Evolutionary conservation across 2,113 vertebrate genomes (phyloP).

Genomic region (Riparia riparia): DNA sequence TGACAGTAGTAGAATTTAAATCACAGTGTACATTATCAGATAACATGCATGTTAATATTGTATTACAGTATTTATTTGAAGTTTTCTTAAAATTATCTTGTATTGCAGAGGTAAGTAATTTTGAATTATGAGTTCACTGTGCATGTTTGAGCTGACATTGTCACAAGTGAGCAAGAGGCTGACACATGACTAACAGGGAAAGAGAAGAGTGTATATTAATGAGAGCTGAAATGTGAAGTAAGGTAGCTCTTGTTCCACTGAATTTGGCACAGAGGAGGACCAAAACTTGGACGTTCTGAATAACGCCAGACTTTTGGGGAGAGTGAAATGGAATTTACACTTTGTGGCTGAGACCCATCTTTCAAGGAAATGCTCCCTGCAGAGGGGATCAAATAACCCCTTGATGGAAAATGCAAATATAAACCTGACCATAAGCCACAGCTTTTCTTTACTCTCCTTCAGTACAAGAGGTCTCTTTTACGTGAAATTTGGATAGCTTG

Average conservation of each 20-base stretch:
- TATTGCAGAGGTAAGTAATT: slow-evolving; percentile 2
- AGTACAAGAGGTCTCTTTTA: not conserved
- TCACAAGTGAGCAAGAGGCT: not conserved
- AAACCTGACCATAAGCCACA: not conserved
- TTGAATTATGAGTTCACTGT: not conserved
- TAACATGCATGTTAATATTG: not conserved
- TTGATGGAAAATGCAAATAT: slow-evolving; percentile 51
- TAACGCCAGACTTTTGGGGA: slow-evolving; percentile 7
- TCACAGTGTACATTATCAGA: not conserved
- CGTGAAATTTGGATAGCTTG: not conserved
- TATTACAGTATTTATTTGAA: not conserved
- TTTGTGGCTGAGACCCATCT: slow-evolving; percentile 11
- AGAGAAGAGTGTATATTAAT: not conserved
- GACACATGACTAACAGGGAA: not conserved
- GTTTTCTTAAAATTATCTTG: slow-evolving; percentile 6
- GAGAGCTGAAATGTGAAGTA: not conserved
- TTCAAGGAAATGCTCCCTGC: slow-evolving; percentile 31
- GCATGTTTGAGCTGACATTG: not conserved
- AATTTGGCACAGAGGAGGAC: not conserved
- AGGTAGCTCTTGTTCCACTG: not conserved
- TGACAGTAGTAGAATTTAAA: slow-evolving; percentile 27
- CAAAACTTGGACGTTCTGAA: not conserved
- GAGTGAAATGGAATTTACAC: slow-evolving; percentile 15
- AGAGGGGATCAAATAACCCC: slow-evolving; percentile 42
- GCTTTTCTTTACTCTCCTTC: slow-evolving; percentile 5